A percentile compares a stretch with the other conserved stretches of the same genome.
Evolutionary conservation across 2,888 invertebrate genomes (phyloP).

Genomic region (Drosophila borealis): DNA sequence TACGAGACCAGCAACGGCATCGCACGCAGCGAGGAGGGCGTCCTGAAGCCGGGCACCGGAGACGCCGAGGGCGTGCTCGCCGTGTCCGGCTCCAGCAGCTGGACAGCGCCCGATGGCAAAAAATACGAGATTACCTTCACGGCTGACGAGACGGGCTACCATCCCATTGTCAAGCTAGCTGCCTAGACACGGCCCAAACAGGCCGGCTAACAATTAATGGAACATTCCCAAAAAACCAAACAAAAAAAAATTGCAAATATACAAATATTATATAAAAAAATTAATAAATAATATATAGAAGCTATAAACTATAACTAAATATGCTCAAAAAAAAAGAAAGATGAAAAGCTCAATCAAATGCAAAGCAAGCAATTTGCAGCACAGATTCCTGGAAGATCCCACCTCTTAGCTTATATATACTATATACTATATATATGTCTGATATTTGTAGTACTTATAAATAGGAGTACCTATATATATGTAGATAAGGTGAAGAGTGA

Average conservation of each 20-base stretch:
- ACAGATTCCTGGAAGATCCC: too few species aligned
- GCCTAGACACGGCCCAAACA: slow-evolving; percentile 45
- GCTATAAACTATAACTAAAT: not conserved
- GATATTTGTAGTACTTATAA: too few species aligned
- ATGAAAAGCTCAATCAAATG: not conserved
- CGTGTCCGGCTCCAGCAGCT: slow-evolving; percentile 87
- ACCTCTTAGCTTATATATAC: too few species aligned
- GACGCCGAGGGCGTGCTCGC: slow-evolving; percentile 86
- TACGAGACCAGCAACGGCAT: slow-evolving; percentile 86
- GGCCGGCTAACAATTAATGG: not conserved
- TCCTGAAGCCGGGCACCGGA: slow-evolving; percentile 82
- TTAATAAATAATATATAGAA: not conserved
- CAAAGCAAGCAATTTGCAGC: too few species aligned
- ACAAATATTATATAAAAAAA: slow-evolving; percentile 1
- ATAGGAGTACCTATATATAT: too few species aligned
- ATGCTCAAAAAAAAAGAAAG: not conserved
- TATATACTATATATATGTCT: too few species aligned
- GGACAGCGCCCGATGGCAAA: slow-evolving; percentile 86
- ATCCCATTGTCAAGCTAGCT: slow-evolving; percentile 83
- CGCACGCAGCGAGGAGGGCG: slow-evolving; percentile 83
- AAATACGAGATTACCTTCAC: slow-evolving; percentile 85
- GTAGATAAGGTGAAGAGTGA: too few species aligned
- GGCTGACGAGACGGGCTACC: slow-evolving; percentile 87
- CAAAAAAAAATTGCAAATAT: not conserved
- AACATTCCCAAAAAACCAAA: slow-evolving; percentile 30